Conservation (phyloP, 2,797 vertebrate genomes). For the Phataginus tricuspis region DNA sequence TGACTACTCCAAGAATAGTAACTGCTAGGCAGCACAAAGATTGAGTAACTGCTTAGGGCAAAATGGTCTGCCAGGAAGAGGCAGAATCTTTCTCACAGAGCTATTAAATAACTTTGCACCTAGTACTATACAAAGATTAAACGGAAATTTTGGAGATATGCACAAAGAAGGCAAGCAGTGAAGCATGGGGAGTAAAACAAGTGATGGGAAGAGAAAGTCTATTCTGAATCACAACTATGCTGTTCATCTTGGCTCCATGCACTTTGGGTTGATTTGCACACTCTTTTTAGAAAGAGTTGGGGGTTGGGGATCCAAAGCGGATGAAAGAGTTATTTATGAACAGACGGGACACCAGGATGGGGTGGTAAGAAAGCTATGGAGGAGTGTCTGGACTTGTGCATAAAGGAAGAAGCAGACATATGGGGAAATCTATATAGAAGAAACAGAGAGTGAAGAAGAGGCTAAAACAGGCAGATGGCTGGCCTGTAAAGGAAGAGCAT, state of each 20-base stretch:
- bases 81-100: background rate
- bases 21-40: conserved; percentile 10
- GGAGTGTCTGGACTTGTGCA: conserved; percentile 76
- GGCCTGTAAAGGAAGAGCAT: conserved; percentile 80
- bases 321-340: conserved; percentile 77
- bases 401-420: conserved; percentile 79
- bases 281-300: conserved; percentile 78
- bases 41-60: conserved; percentile 12
- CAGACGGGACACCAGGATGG: conserved; percentile 75
- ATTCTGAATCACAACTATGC: conserved; percentile 57
- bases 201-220: conserved; percentile 53
- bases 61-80: conserved; percentile 16
- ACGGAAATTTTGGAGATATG: background rate
- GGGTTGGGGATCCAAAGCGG: conserved; percentile 68
- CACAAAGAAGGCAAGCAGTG: background rate
- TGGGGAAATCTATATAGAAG: conserved; percentile 82
- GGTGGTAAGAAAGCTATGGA: conserved; percentile 76
- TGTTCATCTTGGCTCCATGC: conserved; percentile 60
- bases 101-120: background rate
- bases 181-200: conserved; percentile 33
- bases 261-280: conserved; percentile 74
- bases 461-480: conserved; percentile 78
- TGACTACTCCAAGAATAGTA: conserved; percentile 37
- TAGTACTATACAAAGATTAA: background rate
- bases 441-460: conserved; percentile 75